Evolutionary conservation across 1,140 invertebrate species (phyloP).

Genomic region (Coenobita brevimanus): DNA sequence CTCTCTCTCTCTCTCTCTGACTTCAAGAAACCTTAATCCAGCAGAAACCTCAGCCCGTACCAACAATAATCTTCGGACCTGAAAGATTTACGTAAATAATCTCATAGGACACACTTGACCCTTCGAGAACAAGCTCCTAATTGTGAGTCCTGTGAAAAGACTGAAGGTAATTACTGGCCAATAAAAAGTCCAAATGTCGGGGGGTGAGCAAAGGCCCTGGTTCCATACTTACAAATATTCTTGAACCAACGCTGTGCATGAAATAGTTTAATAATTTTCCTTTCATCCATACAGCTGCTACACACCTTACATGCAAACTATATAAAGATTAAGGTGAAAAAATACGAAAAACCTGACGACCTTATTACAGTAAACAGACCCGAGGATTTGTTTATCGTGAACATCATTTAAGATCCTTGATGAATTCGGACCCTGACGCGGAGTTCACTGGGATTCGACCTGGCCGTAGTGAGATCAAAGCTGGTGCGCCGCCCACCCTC

Average conservation of each 20-base stretch:
- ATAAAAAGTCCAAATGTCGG: slow-evolving; percentile 16
- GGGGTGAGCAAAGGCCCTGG: neutral
- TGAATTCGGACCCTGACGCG: no score
- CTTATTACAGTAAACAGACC: no score
- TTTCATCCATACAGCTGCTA: no score
- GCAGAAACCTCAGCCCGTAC: no score
- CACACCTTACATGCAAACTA: no score
- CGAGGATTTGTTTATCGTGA: no score
- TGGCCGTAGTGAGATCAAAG: slow-evolving; percentile 35
- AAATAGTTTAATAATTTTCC: no score
- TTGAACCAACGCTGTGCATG: no score
- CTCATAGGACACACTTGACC: neutral
- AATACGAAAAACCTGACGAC: no score
- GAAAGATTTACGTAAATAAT: neutral
- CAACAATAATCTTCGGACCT: neutral
- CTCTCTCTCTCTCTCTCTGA: neutral
- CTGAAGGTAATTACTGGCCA: slow-evolving; percentile 19
- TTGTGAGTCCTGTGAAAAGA: slow-evolving; percentile 20
- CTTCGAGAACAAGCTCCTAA: slow-evolving; percentile 2
- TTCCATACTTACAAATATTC: no score
- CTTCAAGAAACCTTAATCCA: neutral
- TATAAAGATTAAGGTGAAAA: no score
- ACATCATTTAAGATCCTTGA: no score
- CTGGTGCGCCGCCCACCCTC: slow-evolving; percentile 26
- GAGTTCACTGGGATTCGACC: neutral